phyloP scores from a whole-genome alignment of 2,888 invertebrate genomes.

The Acanthoscelides obtectus region DNA sequence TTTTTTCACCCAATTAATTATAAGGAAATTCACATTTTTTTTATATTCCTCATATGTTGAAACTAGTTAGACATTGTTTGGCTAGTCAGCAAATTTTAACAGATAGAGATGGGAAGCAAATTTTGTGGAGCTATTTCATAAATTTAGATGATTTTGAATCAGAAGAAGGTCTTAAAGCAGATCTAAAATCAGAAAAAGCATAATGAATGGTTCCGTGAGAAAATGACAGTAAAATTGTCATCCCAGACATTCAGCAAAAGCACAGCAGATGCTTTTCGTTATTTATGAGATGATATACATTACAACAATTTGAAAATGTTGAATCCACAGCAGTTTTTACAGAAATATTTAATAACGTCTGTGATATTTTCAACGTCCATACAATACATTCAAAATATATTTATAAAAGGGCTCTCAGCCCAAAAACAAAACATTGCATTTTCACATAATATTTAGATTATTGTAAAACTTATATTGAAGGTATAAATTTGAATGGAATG shows the following conservation, averaged over 20 bases:
- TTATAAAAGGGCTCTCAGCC: too few species aligned
- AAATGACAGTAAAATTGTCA: conserved; percentile 25
- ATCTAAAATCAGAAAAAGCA: conserved; percentile 22
- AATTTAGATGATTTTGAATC: conserved; percentile 18
- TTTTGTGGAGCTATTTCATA: conserved; percentile 16
- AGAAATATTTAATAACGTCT: conserved; percentile 1
- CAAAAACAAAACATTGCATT: too few species aligned
- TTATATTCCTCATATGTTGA: conserved; percentile 30
- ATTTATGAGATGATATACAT: conserved; percentile 4
- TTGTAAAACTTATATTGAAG: too few species aligned
- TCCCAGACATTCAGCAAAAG: conserved; percentile 21
- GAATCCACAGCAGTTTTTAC: conserved; percentile 8
- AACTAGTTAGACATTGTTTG: conserved; percentile 26
- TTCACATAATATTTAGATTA: conserved; percentile 2
- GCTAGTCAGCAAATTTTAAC: conserved; percentile 15
- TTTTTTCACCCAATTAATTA: conserved; percentile 19
- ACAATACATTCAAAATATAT: too few species aligned
- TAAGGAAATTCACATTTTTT: conserved; percentile 19
- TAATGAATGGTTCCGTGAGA: conserved; percentile 19
- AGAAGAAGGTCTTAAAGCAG: conserved; percentile 20
- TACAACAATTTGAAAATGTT: conserved; percentile 4
- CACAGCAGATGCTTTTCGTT: conserved; percentile 9
- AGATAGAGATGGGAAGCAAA: conserved; percentile 12
- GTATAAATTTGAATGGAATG: conserved; percentile 3
- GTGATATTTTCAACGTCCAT: too few species aligned